Conservation (phyloP, 2,797 vertebrate species). For the Cossypha niveicapilla region DNA sequence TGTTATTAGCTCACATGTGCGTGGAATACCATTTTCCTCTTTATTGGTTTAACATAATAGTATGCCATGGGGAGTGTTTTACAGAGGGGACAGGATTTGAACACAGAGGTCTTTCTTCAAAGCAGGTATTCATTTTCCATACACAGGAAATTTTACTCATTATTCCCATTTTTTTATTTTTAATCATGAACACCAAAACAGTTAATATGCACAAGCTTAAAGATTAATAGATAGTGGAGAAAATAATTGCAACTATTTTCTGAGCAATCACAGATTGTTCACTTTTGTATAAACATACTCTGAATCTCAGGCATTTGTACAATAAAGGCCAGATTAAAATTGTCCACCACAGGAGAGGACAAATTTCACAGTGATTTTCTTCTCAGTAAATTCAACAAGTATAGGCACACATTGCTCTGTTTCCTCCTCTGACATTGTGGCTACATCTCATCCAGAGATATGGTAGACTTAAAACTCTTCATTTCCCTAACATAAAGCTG, state of each 20-base stretch:
- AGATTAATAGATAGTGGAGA: neutral
- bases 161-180: neutral
- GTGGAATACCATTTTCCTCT: constrained; percentile 53
- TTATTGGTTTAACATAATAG: constrained; percentile 57
- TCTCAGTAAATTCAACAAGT: neutral
- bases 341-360: neutral
- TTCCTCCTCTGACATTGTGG: neutral
- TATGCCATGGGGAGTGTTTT: constrained; percentile 20
- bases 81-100: constrained; percentile 2
- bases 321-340: neutral
- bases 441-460: neutral
- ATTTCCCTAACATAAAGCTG: neutral
- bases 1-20: constrained; percentile 65
- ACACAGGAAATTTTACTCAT: neutral
- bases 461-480: neutral
- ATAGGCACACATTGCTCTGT: neutral
- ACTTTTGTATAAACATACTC: neutral
- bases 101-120: constrained; percentile 1
- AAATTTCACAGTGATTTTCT: neutral
- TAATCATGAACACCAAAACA: neutral
- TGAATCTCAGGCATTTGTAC: neutral
- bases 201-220: neutral
- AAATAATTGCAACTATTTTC: neutral
- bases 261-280: neutral
- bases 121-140: constrained; percentile 10